A percentile compares a stretch with the other conserved stretches of the same genome.
These are phyloP conservation scores for Coptodon bakossiorum DNA, from an alignment of 2,113 vertebrate species.

Conservation along the genomic window DNA sequence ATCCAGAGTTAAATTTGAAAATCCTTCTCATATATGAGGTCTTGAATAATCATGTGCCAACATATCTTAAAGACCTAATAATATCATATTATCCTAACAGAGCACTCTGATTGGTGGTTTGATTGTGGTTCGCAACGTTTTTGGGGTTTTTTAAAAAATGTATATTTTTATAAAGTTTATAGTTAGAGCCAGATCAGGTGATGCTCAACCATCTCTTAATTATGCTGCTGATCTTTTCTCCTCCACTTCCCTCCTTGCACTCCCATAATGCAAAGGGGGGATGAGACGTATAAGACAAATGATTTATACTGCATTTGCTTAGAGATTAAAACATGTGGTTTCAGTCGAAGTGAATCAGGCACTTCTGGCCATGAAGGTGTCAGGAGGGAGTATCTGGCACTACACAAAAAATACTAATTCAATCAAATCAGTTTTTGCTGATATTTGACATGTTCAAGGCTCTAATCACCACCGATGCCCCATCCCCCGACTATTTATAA, in stretches of 20 bases:
- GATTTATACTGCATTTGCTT: not conserved
- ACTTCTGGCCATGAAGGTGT: not conserved
- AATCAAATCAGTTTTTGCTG: not conserved
- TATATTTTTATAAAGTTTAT: not conserved
- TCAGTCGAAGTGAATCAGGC: not conserved
- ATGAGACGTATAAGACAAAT: not conserved
- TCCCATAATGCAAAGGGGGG: not conserved
- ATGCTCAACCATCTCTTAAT: not conserved
- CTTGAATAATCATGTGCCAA: not conserved
- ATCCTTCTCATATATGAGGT: not conserved
- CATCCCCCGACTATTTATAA: not conserved
- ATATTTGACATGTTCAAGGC: not conserved
- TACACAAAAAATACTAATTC: not conserved
- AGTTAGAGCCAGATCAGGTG: not conserved
- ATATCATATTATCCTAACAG: not conserved
- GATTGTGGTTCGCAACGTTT: not conserved
- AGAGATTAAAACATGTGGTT: not conserved
- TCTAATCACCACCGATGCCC: not conserved
- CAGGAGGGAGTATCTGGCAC: not conserved
- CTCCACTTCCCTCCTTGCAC: not conserved
- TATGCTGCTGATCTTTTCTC: not conserved
- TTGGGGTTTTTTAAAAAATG: no score
- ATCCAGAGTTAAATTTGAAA: not conserved
- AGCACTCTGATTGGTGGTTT: rapidly evolving
- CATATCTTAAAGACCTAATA: not conserved